Evolutionary conservation across 2,797 vertebrate genomes (phyloP).

Genomic region (Pangasius krempfi): DNA sequence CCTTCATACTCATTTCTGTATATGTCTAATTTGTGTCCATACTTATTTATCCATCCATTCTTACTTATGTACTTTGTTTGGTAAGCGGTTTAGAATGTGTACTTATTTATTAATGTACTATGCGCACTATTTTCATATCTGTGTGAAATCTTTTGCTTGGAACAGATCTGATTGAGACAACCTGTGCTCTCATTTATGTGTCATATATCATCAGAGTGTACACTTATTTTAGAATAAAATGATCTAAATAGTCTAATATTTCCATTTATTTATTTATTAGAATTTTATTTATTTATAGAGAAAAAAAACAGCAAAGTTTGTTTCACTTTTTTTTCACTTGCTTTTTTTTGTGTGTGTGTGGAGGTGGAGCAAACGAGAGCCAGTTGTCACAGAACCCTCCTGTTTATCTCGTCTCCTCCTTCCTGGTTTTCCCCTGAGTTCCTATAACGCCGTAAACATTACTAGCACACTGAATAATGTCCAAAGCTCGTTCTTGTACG

Average conservation of each 20-base stretch:
- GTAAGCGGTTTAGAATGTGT: not conserved
- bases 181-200: not conserved
- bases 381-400: no score
- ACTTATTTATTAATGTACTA: not conserved
- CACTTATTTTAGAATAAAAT: not conserved
- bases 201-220: not conserved
- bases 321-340: not conserved
- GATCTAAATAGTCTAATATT: not conserved
- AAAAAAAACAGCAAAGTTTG: not conserved
- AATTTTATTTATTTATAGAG: not conserved
- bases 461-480: not conserved
- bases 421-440: conserved; percentile 20
- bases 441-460: not conserved
- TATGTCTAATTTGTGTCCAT: not conserved
- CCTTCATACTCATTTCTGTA: not conserved
- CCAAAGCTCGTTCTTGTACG: not conserved
- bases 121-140: not conserved
- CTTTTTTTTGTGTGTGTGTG: not conserved
- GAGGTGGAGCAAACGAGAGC: not conserved
- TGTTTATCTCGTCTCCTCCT: not conserved
- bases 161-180: not conserved
- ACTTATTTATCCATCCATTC: not conserved
- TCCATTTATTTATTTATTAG: not conserved
- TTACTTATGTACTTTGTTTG: not conserved
- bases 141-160: not conserved